Conservation (phyloP, 2,797 vertebrate genomes). For the Eulemur mongoz region DNA sequence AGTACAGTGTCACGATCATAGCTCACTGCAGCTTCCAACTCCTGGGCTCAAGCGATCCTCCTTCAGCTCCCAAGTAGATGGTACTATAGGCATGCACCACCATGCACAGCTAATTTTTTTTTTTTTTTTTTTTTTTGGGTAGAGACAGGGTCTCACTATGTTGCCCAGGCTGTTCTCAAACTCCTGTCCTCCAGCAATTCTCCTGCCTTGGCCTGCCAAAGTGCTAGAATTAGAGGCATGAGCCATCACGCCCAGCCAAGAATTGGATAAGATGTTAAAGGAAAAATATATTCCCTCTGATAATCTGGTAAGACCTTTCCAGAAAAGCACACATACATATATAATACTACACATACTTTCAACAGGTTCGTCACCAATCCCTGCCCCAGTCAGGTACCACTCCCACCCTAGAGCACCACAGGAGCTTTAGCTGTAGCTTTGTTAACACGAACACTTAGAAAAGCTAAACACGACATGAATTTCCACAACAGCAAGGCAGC, state of each 20-base stretch:
- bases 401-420: background rate
- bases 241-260: background rate
- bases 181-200: background rate
- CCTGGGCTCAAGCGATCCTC: no score
- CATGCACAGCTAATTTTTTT: no score
- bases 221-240: background rate
- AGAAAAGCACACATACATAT: background rate
- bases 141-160: no score
- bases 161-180: background rate
- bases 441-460: background rate
- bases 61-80: no score
- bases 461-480: background rate
- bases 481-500: background rate
- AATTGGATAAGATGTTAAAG: slow-evolving; percentile 17
- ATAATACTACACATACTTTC: background rate
- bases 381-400: background rate
- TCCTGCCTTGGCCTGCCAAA: background rate
- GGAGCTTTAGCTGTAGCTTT: background rate
- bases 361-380: background rate
- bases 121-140: no score
- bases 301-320: background rate
- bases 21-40: no score
- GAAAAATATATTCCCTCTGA: slow-evolving; percentile 5
- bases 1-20: no score
- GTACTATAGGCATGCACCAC: no score